Evolutionary conservation across 2,797 vertebrate genomes (phyloP).

Genomic region (Darevskia nairensis): DNA sequence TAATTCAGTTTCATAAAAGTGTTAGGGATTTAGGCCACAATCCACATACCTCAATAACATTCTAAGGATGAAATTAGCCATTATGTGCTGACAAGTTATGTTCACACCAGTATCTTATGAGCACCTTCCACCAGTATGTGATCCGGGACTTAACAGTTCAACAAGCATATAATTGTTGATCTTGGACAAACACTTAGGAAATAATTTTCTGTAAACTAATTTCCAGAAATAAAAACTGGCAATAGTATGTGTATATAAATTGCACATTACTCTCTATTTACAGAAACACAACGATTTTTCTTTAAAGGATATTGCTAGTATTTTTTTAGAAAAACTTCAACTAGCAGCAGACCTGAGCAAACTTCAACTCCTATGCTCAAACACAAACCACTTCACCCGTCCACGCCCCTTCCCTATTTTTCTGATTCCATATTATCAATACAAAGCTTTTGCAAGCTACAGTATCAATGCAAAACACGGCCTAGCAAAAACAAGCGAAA

Average conservation of each 20-base stretch:
- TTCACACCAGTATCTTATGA: neutral
- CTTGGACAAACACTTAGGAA: slow-evolving; percentile 13
- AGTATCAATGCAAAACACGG: neutral
- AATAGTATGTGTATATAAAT: neutral
- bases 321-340: neutral
- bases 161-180: neutral
- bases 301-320: slow-evolving; percentile 21
- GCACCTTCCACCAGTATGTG: neutral
- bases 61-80: neutral
- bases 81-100: neutral
- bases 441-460: neutral
- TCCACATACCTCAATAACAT: neutral
- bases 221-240: slow-evolving; percentile 26
- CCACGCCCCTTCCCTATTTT: neutral
- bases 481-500: neutral
- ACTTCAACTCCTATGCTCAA: neutral
- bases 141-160: neutral
- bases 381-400: neutral
- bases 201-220: slow-evolving; percentile 19
- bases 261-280: slow-evolving; percentile 26
- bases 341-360: neutral
- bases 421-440: neutral
- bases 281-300: neutral
- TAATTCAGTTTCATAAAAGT: neutral
- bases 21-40: neutral